Conservation (phyloP, 2,888 invertebrate species). For the Tanypteryx hageni region DNA sequence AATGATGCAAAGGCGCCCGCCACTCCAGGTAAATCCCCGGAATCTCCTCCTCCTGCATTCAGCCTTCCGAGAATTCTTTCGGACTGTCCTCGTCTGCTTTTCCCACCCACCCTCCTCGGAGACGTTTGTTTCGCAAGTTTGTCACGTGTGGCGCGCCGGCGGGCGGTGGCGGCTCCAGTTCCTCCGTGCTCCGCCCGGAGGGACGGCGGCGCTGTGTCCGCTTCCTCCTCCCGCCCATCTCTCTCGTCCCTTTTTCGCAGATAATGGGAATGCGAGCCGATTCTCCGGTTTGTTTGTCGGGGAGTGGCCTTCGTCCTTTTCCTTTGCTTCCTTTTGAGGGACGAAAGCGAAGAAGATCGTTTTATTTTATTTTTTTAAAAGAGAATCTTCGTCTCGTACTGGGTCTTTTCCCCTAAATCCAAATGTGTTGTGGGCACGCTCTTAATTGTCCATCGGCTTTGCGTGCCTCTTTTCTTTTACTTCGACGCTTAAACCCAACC, state of each 20-base stretch:
- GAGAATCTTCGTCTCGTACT: neutral
- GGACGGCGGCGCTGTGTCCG: neutral
- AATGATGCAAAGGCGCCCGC: too few relatives aligned
- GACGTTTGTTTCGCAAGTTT: neutral
- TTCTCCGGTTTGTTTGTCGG: conserved; percentile 11
- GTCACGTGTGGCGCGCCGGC: neutral
- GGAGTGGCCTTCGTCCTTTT: conserved; percentile 21
- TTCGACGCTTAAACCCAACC: too few relatives aligned
- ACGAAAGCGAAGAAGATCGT: neutral
- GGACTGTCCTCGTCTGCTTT: neutral
- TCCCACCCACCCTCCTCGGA: neutral
- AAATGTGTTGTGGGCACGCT: neutral
- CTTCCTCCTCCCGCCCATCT: neutral
- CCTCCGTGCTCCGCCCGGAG: neutral
- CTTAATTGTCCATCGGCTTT: neutral
- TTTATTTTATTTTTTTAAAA: neutral
- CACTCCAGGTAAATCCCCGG: neutral
- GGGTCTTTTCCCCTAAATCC: neutral
- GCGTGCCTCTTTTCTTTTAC: neutral
- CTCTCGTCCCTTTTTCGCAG: neutral
- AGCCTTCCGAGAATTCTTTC: neutral
- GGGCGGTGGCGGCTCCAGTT: neutral
- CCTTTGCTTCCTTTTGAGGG: neutral
- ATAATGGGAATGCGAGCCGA: neutral
- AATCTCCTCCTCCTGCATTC: neutral